phyloP scores from a whole-genome alignment of 1,140 invertebrate species.

The Trichonephila inaurata region DNA sequence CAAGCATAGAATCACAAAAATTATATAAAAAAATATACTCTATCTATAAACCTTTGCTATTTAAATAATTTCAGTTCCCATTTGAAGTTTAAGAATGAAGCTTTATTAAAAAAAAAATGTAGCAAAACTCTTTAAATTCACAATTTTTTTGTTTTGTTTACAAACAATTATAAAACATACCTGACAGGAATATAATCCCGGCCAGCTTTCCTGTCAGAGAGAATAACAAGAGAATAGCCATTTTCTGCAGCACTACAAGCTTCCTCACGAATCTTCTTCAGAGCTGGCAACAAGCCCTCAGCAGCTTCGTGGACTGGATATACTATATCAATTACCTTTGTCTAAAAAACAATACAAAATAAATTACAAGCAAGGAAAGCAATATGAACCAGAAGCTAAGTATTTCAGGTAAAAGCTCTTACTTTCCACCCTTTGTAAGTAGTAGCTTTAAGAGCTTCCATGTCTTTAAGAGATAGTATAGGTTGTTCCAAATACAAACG shows the following conservation, averaged over 20 bases:
- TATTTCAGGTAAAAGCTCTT: constrained; percentile 56
- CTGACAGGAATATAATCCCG: constrained; percentile 83
- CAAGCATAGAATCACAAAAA: too few relatives aligned
- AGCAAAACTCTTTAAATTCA: too few relatives aligned
- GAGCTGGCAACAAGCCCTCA: constrained; percentile 87
- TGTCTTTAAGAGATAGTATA: constrained; percentile 94
- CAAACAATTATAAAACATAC: constrained; percentile 74
- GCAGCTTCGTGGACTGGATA: constrained; percentile 87
- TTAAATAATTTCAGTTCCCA: too few relatives aligned
- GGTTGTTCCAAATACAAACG: constrained; percentile 96
- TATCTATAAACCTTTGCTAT: too few relatives aligned
- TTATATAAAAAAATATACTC: too few relatives aligned
- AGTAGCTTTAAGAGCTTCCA: constrained; percentile 92
- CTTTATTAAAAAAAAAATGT: too few relatives aligned
- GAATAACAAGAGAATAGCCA: constrained; percentile 92
- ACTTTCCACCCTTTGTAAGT: constrained; percentile 94
- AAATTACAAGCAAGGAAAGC: not conserved
- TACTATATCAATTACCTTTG: constrained; percentile 94
- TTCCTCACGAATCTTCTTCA: constrained; percentile 90
- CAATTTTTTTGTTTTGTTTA: too few relatives aligned
- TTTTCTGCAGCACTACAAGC: constrained; percentile 89
- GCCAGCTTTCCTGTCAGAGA: constrained; percentile 92
- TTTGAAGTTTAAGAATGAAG: too few relatives aligned
- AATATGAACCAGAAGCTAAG: not conserved
- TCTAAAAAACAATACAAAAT: constrained; percentile 80